A percentile compares a stretch with the other conserved stretches of the same genome.
Evolutionary conservation across 2,113 vertebrate genomes (phyloP).

Genomic region (Carassius gibelio): DNA sequence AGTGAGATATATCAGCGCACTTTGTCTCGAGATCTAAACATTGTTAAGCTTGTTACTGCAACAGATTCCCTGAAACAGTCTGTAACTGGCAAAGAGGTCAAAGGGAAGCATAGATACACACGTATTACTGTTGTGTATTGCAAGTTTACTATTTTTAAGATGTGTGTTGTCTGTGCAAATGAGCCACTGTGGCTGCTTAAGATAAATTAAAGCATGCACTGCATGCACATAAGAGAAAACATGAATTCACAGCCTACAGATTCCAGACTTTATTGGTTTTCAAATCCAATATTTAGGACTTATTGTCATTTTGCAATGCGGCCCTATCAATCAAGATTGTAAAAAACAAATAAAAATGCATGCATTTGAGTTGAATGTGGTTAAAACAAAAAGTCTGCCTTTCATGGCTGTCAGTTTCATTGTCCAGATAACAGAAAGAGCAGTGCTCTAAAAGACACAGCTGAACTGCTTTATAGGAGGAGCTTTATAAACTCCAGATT

Average conservation of each 20-base stretch:
- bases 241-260: background rate
- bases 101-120: background rate
- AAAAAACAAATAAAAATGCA: background rate
- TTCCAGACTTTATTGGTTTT: background rate
- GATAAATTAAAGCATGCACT: background rate
- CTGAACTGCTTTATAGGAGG: constrained; percentile 10
- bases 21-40: constrained; percentile 9
- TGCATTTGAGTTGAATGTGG: background rate
- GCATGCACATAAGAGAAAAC: background rate
- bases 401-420: background rate
- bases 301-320: background rate
- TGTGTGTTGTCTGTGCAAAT: background rate
- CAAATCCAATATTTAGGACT: background rate
- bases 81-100: background rate
- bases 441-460: background rate
- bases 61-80: background rate
- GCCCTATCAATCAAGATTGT: background rate
- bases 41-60: background rate
- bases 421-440: background rate
- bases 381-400: background rate
- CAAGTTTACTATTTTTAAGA: background rate
- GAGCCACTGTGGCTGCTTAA: background rate
- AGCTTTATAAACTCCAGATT: constrained; percentile 38
- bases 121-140: background rate
- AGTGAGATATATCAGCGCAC: background rate